Base-by-base conservation (phyloP, 1,140 invertebrate genomes). In the Aphidius ervi region DNA sequence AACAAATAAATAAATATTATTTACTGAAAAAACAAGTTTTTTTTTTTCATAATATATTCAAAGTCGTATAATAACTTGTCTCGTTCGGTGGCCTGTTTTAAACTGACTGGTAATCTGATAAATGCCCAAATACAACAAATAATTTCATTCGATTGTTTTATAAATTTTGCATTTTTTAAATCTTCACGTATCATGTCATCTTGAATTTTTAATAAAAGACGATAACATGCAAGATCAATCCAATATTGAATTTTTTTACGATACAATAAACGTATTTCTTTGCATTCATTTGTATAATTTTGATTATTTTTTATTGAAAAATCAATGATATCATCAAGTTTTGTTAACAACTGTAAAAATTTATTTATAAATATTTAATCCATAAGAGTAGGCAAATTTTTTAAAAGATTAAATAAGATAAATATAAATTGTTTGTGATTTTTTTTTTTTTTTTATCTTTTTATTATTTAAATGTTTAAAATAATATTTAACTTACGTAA, bases 111-210 rank as follows among this genome's bases (percentile, higher is more conserved):
- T 37, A 82, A 63, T 53, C 74, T 71, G 20, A 84, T 75, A 16
- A 79, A 69, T 1, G 77, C 76, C 82, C 82, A 85, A 37, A 85
- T 63, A 63, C 81, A 81, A 8, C 83, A 74, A 8, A 73, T 76
- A 20, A 84, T 73, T 58, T 81, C 66, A 2, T 72, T 67, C 10
- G 82, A 77, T 59, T 73, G 63, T 10, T 77, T 74, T 5, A 76
- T 67, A 56, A 80, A 85, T 58, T 72, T 74, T 0, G 82, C 77
- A 10, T 79, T 82, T 63, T 76, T 77, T 50, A 82, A 79, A 68
- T 81, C 73, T 9, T 82, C 71, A 42, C 74, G 73, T 5, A 75
- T 63, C 72, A 84, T 78, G 48, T 82, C 76, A n/a, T 67, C 70
- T 16, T 83, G 77, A 8, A 85, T 80, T 23, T 84, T 68, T n/a